Percentiles rank a stretch among this genome's conserved stretches.
Evolutionary conservation across 2,888 invertebrate species (phyloP).

Genomic region (Tortrix viridana): DNA sequence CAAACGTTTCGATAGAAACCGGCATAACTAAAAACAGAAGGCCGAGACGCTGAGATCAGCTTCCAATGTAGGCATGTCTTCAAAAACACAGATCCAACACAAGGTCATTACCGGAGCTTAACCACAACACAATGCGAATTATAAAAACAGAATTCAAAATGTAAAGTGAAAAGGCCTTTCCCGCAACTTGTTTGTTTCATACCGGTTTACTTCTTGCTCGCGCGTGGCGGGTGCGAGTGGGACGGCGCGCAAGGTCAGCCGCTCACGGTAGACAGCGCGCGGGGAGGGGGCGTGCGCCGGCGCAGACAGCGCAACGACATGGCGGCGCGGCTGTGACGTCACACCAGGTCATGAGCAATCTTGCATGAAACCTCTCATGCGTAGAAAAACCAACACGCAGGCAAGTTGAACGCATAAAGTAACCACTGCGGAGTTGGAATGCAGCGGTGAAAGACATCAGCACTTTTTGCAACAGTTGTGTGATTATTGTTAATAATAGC

Average conservation of each 20-base stretch:
- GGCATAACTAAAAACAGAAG: conserved; percentile 5
- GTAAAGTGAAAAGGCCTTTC: conserved; percentile 76
- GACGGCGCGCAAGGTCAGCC: conserved; percentile 79
- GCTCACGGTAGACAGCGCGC: conserved; percentile 75
- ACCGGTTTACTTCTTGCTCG: conserved; percentile 64
- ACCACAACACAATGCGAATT: conserved; percentile 75
- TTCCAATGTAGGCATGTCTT: conserved; percentile 44
- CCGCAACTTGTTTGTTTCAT: conserved; percentile 73
- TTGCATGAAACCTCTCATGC: conserved; percentile 72
- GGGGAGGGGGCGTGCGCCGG: conserved; percentile 56
- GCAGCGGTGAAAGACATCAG: conserved; percentile 40
- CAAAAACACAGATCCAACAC: conserved; percentile 39
- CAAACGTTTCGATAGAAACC: conserved; percentile 7
- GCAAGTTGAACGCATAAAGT: conserved; percentile 55
- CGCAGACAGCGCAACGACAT: conserved; percentile 77
- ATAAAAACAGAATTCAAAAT: conserved; percentile 72
- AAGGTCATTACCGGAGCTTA: conserved; percentile 75
- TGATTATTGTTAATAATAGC: conserved; percentile 28
- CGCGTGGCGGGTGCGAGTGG: conserved; percentile 56
- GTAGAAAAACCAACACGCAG: conserved; percentile 72
- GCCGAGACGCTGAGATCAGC: conserved; percentile 9
- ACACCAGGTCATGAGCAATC: conserved; percentile 64
- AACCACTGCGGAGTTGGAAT: conserved; percentile 44
- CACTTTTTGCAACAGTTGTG: conserved; percentile 31
- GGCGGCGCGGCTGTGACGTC: conserved; percentile 73